Conservation (phyloP, 1,140 invertebrate species). For the Sycophila sp. region DNA sequence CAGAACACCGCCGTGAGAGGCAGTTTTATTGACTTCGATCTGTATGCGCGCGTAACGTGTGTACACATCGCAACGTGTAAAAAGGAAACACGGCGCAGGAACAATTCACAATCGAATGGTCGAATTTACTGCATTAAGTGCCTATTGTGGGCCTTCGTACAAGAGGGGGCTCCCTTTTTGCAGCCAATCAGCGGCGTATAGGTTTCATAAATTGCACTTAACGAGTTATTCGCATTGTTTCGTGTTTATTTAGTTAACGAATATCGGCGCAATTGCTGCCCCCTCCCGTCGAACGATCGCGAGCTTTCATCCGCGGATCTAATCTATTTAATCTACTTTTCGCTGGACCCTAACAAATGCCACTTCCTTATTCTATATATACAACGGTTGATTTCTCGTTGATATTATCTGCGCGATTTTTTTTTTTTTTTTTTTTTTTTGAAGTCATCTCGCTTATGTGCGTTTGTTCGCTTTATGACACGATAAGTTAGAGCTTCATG, state of each 20-base stretch:
- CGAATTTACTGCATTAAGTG: neutral
- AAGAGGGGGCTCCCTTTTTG: too few relatives aligned
- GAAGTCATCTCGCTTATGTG: neutral
- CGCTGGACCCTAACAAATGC: neutral
- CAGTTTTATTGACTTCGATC: too few relatives aligned
- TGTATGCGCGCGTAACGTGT: too few relatives aligned
- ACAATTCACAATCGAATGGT: slow-evolving; percentile 24
- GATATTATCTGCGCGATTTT: slow-evolving; percentile 19
- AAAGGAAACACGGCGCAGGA: neutral
- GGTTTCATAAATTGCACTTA: slow-evolving; percentile 27
- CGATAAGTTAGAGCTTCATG: neutral
- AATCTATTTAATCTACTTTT: slow-evolving; percentile 30
- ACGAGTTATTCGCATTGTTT: slow-evolving; percentile 32
- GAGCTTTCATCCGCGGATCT: slow-evolving; percentile 31
- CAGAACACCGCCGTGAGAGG: neutral
- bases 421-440: too few relatives aligned
- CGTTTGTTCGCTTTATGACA: slow-evolving; percentile 2
- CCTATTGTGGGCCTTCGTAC: slow-evolving; percentile 17
- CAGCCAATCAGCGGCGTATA: neutral
- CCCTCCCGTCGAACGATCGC: neutral
- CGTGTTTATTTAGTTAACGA: slow-evolving; percentile 5
- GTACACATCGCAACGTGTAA: neutral
- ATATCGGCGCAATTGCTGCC: neutral
- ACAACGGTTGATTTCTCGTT: slow-evolving; percentile 31
- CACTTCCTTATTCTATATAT: slow-evolving; percentile 25